These are phyloP conservation scores for Xylophagus ater DNA, from an alignment of 2,888 invertebrate genomes.

Conservation along the genomic window DNA sequence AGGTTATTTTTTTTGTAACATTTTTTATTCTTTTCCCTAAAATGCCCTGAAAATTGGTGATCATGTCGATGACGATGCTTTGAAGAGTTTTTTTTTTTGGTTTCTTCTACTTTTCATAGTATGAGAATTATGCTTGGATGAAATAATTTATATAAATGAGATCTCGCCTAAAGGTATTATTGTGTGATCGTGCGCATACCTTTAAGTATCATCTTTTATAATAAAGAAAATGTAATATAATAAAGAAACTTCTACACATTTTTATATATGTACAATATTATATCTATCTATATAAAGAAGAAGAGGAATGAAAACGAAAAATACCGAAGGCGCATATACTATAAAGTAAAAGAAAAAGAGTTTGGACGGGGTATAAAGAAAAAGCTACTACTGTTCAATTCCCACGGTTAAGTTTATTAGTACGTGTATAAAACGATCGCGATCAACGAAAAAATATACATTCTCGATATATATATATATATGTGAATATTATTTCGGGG, in stretches of 20 bases:
- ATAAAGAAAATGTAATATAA: too few species aligned
- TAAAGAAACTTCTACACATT: too few species aligned
- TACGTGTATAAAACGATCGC: too few species aligned
- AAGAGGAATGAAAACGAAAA: background rate
- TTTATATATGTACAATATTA: too few species aligned
- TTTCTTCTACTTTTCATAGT: too few species aligned
- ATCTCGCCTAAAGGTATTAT: conserved; percentile 17
- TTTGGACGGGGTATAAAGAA: too few species aligned
- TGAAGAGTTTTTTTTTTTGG: conserved; percentile 5
- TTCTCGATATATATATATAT: too few species aligned
- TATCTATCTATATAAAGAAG: too few species aligned
- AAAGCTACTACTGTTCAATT: conserved; percentile 35
- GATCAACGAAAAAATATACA: too few species aligned
- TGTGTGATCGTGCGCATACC: conserved; percentile 16
- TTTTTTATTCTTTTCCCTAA: too few species aligned
- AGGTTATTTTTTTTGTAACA: background rate
- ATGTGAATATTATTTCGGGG: too few species aligned
- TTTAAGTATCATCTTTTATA: conserved; percentile 10
- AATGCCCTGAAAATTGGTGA: conserved; percentile 3
- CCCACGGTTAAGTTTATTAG: conserved; percentile 37
- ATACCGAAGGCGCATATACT: conserved; percentile 2
- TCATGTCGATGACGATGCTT: background rate
- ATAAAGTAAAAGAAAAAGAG: conserved; percentile 5
- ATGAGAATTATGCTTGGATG: too few species aligned
- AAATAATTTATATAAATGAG: conserved; percentile 17